Evolutionary conservation across 2,888 invertebrate species (phyloP).

Genomic region (Netelia melanura): DNA sequence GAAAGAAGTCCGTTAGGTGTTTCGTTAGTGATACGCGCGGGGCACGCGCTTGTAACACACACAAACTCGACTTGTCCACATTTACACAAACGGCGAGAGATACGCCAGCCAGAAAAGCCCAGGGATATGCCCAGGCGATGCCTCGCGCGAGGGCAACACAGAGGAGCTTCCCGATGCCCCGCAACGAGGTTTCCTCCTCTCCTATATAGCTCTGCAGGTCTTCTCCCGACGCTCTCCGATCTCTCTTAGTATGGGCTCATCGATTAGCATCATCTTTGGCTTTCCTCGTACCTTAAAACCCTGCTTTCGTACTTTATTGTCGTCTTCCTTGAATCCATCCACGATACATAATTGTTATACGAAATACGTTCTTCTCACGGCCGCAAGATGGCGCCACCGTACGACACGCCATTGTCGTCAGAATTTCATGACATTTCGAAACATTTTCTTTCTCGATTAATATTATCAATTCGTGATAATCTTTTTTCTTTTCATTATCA

Average conservation of each 20-base stretch:
- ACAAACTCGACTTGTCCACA: slow-evolving; percentile 8
- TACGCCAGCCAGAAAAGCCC: slow-evolving; percentile 21
- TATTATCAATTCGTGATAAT: background rate
- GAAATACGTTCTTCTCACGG: background rate
- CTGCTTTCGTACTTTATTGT: slow-evolving; percentile 1
- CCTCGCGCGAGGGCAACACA: slow-evolving; percentile 66
- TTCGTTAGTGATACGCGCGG: slow-evolving; percentile 63
- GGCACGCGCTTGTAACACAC: slow-evolving; percentile 37
- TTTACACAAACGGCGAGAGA: slow-evolving; percentile 2
- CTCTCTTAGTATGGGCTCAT: slow-evolving; percentile 71
- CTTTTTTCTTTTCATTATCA: background rate
- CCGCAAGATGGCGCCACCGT: background rate
- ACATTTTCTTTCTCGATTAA: background rate
- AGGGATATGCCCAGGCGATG: slow-evolving; percentile 77
- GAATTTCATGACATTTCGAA: too few species aligned
- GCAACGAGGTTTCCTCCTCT: slow-evolving; percentile 82
- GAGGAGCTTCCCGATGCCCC: slow-evolving; percentile 78
- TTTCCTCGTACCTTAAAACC: slow-evolving; percentile 14
- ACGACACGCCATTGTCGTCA: too few species aligned
- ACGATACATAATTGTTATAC: background rate
- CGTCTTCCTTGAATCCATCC: background rate
- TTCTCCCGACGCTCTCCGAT: slow-evolving; percentile 75
- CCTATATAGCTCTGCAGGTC: slow-evolving; percentile 81
- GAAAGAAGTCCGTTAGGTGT: slow-evolving; percentile 84
- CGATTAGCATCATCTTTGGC: slow-evolving; percentile 76